Percentiles rank a stretch among this genome's conserved stretches.
These are phyloP conservation scores for Bradysia coprophila DNA, from an alignment of 1,140 invertebrate species.

Conservation along the genomic window DNA sequence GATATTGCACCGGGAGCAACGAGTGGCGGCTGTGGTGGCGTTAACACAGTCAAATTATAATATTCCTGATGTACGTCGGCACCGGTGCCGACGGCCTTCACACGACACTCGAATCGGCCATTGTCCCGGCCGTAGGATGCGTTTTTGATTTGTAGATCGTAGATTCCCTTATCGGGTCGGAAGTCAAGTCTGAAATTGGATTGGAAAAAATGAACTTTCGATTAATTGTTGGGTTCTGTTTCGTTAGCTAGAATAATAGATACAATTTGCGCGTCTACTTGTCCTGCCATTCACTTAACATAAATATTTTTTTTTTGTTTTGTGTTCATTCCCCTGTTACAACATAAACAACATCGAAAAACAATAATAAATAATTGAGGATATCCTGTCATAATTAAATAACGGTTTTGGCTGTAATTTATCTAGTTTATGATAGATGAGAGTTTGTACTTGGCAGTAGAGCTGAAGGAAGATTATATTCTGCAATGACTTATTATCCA, in stretches of 20 bases:
- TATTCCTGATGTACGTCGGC: constrained; percentile 64
- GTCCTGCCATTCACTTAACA: neutral
- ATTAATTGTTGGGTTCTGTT: neutral
- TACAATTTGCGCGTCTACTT: neutral
- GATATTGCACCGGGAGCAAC: constrained; percentile 49
- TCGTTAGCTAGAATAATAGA: neutral
- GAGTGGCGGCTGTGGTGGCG: constrained; percentile 57
- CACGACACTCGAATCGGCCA: constrained; percentile 75
- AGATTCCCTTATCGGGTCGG: constrained; percentile 57
- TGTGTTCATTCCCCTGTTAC: neutral
- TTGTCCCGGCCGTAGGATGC: constrained; percentile 79
- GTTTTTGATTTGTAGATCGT: constrained; percentile 72
- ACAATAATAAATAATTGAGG: neutral
- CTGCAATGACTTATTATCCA: neutral
- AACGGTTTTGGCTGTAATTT: neutral
- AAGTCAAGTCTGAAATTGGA: constrained; percentile 45
- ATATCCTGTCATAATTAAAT: neutral
- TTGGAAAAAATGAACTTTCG: constrained; percentile 3
- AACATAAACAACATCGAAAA: neutral
- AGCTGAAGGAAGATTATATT: neutral
- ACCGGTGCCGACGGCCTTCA: constrained; percentile 69
- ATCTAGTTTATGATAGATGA: neutral
- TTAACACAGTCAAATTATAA: constrained; percentile 68
- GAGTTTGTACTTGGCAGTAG: neutral
- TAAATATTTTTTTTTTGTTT: too few relatives aligned